A percentile compares a stretch with the other conserved stretches of the same genome.
Conservation (phyloP, 2,113 vertebrate genomes). For the western clawed frog (Xenopus tropicalis) region UCB_Xtro_10.0 CM004450.2:47732501-47733000, state of each 20-base stretch:
- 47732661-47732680: background rate
- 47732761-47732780: background rate
- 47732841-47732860: slow-evolving; percentile 39
- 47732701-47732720: slow-evolving; percentile 23
- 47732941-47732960: slow-evolving; percentile 31
- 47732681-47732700: slow-evolving; percentile 23
- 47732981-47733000: slow-evolving; percentile 41
- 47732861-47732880: slow-evolving; percentile 41
- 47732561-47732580: background rate
- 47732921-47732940: slow-evolving; percentile 16
- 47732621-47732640: slow-evolving; percentile 12
- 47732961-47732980: slow-evolving; percentile 38
- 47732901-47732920: slow-evolving; percentile 21
- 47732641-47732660: slow-evolving; percentile 16
- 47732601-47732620: background rate
- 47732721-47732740: slow-evolving; percentile 10
- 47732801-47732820: slow-evolving; percentile 14
- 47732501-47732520: background rate
- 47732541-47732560: background rate
- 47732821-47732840: slow-evolving; percentile 23
- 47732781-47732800: slow-evolving; percentile 4
- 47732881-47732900: slow-evolving; percentile 33
- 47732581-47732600: background rate
- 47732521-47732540: background rate
- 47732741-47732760: slow-evolving; percentile 15